These are phyloP conservation scores for Ascaphus truei DNA, from an alignment of 2,113 vertebrate genomes.

Conservation along the genomic window DNA sequence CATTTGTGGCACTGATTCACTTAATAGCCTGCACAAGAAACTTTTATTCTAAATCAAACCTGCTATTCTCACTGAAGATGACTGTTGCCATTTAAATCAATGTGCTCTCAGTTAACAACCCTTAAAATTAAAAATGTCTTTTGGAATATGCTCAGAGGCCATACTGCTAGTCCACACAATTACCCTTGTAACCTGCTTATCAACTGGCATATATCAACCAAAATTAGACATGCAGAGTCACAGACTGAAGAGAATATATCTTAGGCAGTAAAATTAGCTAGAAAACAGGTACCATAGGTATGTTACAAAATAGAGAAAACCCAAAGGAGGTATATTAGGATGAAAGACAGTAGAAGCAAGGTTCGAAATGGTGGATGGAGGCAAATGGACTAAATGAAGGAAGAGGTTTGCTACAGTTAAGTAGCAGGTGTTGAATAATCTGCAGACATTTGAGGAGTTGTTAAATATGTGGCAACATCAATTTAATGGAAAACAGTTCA, in stretches of 20 bases:
- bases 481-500: too few species aligned
- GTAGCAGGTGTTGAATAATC: too few species aligned
- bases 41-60: slow-evolving; percentile 28
- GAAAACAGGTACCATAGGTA: not conserved
- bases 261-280: not conserved
- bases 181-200: slow-evolving; percentile 19
- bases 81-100: slow-evolving; percentile 27
- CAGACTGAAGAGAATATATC: not conserved
- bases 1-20: slow-evolving; percentile 12
- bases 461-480: too few species aligned
- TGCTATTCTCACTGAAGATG: slow-evolving; percentile 12
- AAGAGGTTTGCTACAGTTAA: too few species aligned
- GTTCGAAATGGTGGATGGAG: too few species aligned
- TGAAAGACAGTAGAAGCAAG: too few species aligned
- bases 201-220: slow-evolving; percentile 5
- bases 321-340: not conserved
- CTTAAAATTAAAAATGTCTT: slow-evolving; percentile 36
- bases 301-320: not conserved
- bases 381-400: too few species aligned
- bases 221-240: too few species aligned
- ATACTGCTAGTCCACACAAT: slow-evolving; percentile 10
- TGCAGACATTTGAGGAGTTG: too few species aligned
- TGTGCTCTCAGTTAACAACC: slow-evolving; percentile 19
- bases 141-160: slow-evolving; percentile 20
- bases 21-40: slow-evolving; percentile 16